Conservation (phyloP, 2,888 invertebrate species). For the Drosophila testacea region DNA sequence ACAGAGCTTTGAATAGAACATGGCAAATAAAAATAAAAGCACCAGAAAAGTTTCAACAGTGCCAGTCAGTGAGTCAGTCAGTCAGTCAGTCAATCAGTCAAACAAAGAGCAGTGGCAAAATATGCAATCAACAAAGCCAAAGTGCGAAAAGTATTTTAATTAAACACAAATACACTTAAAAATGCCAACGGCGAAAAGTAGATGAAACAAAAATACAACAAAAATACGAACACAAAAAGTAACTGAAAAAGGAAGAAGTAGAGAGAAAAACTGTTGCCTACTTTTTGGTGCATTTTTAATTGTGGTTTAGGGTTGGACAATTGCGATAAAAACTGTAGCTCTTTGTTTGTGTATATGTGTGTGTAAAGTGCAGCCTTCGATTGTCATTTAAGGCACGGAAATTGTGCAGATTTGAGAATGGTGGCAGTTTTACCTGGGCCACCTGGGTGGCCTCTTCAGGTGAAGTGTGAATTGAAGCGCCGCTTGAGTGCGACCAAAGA, state of each 20-base stretch:
- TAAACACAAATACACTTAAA: constrained; percentile 68
- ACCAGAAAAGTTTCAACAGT: constrained; percentile 37
- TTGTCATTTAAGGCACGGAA: constrained; percentile 66
- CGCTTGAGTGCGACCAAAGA: constrained; percentile 74
- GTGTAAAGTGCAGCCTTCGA: constrained; percentile 55
- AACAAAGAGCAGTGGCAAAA: constrained; percentile 32
- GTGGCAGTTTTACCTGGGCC: constrained; percentile 17
- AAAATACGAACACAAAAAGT: not conserved
- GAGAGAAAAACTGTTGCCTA: constrained; percentile 28
- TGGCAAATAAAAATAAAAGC: constrained; percentile 11
- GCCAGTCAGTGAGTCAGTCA: constrained; percentile 29
- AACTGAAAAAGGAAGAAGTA: not conserved
- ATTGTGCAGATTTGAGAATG: not conserved
- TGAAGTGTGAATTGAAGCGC: constrained; percentile 80
- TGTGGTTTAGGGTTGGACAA: constrained; percentile 28
- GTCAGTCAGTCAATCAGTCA: constrained; percentile 47
- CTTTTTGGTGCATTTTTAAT: constrained; percentile 49
- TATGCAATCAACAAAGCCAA: constrained; percentile 56
- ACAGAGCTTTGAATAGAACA: constrained; percentile 26
- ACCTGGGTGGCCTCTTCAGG: constrained; percentile 53
- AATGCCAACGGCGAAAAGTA: constrained; percentile 35
- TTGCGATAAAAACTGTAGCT: constrained; percentile 8
- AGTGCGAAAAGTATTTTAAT: constrained; percentile 73
- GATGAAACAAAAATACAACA: constrained; percentile 1
- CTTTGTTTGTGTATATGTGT: constrained; percentile 12